phyloP scores from a whole-genome alignment of 2,113 vertebrate species.

The Thomomys bottae region DNA sequence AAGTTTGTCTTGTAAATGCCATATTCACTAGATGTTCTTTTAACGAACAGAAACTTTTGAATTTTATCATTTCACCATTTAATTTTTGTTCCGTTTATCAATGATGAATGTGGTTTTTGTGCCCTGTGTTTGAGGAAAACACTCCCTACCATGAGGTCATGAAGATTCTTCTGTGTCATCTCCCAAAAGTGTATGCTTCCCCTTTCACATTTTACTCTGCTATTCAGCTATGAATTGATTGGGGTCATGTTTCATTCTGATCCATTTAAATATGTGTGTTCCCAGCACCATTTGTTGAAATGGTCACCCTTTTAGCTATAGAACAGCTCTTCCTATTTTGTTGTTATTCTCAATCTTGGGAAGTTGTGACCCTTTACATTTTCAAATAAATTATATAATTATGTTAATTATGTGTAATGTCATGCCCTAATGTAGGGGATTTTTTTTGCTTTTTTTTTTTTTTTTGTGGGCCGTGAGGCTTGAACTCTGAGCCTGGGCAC shows the following conservation, averaged over 20 bases:
- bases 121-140: neutral
- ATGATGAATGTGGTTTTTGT: neutral
- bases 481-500: too few species aligned
- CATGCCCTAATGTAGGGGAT: too few species aligned
- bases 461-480: too few species aligned
- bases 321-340: neutral
- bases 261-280: neutral
- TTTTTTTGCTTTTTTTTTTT: too few species aligned
- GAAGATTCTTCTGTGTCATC: neutral
- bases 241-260: neutral
- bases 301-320: neutral
- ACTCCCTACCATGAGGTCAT: neutral
- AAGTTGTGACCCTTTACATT: constrained; percentile 11
- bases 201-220: neutral
- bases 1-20: neutral
- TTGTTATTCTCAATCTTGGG: neutral
- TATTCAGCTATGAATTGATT: neutral
- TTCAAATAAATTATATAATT: constrained; percentile 12
- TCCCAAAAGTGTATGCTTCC: neutral
- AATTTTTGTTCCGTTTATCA: neutral
- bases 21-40: constrained; percentile 23
- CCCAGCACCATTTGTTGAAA: neutral
- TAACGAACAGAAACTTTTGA: neutral
- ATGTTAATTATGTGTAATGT: neutral
- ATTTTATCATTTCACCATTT: neutral